Base-by-base conservation (phyloP, 1,140 invertebrate genomes). In the Heliconius congener region DNA sequence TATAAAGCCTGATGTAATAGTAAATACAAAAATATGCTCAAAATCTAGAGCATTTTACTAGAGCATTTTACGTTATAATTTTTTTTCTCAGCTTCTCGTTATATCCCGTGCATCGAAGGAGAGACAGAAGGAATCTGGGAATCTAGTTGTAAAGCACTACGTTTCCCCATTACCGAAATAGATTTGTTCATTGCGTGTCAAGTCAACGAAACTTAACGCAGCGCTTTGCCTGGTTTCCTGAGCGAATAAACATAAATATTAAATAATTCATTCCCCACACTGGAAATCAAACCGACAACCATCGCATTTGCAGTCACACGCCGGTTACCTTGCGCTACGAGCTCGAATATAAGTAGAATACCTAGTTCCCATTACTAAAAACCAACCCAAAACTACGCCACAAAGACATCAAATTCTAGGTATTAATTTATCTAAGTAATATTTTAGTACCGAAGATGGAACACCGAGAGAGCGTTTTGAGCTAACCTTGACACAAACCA, bases 401-500 rank as follows among this genome's bases (percentile, higher is more conserved):
- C 52, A n/a, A 55, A 55, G 19, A 8, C 19, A n/a, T 55, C 19
- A n/a, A 8, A 0, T 8, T 66, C 60, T 66, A 66, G 60, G 60
- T 27, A 66, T 66, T 66, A 30, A 66, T 66, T 66, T 66, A 9
- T 30, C 60, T 66, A 66, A 66, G 60, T 66, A 66, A 66, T 66
- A 66, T 66, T 66, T 66, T 16, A 66, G 27, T 66, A 66, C 27
- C 23, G n/a, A 27, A 66, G 60, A 66, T 60, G 13, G 60, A 76
- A 76, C 60, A 60, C 71, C 60, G 23, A 76, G 46, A 76, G 74
- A 76, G 57, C 74, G 74, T 66, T 76, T 76, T 71, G 74, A 71
- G 60, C 74, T 70, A 66, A 76, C 74, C 74, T 76, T 76, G 74
- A 76, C 74, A 76, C n/a, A 71, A 66, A 71, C 57, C 60, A 42